These are phyloP conservation scores for Anableps anableps DNA, from an alignment of 2,797 vertebrate genomes.

Conservation along the genomic window DNA sequence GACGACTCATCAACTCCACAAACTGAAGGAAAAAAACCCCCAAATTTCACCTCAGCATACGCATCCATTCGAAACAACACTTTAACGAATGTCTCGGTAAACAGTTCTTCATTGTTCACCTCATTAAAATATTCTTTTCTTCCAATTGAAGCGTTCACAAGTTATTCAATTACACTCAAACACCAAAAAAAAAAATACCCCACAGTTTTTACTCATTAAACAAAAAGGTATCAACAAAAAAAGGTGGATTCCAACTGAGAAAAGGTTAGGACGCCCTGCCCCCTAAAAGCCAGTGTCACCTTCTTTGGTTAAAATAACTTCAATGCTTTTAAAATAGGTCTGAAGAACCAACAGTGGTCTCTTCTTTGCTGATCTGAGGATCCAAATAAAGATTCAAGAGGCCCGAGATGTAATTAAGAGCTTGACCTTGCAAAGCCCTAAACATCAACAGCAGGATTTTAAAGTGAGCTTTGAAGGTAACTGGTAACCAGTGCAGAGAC, in stretches of 20 bases:
- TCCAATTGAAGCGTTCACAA: background rate
- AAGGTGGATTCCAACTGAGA: background rate
- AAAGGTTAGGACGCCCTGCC: background rate
- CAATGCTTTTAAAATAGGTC: no score
- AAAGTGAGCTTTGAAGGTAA: no score
- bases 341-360: no score
- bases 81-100: no score
- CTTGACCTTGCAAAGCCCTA: no score
- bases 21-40: constrained; percentile 69
- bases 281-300: background rate
- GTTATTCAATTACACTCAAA: background rate
- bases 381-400: no score
- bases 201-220: background rate
- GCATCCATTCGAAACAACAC: background rate
- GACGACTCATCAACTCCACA: constrained; percentile 88
- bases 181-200: background rate
- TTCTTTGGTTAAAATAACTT: background rate
- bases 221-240: background rate
- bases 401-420: no score
- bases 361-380: no score
- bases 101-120: background rate
- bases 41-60: background rate
- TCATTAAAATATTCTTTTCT: background rate
- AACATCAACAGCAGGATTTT: no score
- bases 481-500: no score